Conservation (phyloP, 1,140 invertebrate genomes). For the Neomicropteryx cornuta region DNA sequence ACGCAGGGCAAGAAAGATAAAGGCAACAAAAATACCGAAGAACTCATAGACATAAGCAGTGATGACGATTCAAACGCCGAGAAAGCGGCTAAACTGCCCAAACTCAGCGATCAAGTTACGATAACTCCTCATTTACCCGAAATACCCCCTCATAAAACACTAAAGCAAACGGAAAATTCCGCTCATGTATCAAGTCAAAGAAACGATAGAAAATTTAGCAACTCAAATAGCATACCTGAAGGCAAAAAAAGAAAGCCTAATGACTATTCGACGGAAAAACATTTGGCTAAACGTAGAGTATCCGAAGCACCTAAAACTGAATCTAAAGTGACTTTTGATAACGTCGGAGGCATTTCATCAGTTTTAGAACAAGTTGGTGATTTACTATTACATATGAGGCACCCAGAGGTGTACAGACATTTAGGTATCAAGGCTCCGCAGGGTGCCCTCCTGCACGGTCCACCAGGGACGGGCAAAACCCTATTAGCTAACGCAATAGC, state of each 20-base stretch:
- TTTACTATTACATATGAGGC: conserved; percentile 70
- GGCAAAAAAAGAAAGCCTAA: too few relatives aligned
- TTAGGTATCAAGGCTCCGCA: conserved; percentile 72
- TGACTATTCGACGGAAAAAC: too few relatives aligned
- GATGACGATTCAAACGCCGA: conserved; percentile 37
- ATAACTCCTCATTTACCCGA: conserved; percentile 30
- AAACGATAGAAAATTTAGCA: too few relatives aligned
- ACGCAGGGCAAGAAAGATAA: conserved; percentile 27
- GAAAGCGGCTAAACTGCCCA: conserved; percentile 30
- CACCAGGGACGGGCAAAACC: conserved; percentile 90
- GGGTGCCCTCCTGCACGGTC: conserved; percentile 82
- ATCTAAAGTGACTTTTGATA: conserved; percentile 53
- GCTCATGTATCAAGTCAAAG: too few relatives aligned
- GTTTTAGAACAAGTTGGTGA: conserved; percentile 68
- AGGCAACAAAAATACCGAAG: conserved; percentile 21
- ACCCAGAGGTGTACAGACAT: conserved; percentile 69
- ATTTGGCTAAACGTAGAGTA: too few relatives aligned
- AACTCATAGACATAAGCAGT: conserved; percentile 46
- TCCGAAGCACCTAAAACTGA: too few relatives aligned
- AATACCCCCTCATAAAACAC: conserved; percentile 10
- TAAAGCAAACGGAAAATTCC: too few relatives aligned
- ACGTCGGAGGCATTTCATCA: conserved; percentile 65
- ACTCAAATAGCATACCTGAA: too few relatives aligned
- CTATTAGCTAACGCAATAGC: conserved; percentile 86
- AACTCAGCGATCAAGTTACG: conserved; percentile 32